Base-by-base conservation (phyloP, 2,888 invertebrate species). In the Tenthredo mesomela region DNA sequence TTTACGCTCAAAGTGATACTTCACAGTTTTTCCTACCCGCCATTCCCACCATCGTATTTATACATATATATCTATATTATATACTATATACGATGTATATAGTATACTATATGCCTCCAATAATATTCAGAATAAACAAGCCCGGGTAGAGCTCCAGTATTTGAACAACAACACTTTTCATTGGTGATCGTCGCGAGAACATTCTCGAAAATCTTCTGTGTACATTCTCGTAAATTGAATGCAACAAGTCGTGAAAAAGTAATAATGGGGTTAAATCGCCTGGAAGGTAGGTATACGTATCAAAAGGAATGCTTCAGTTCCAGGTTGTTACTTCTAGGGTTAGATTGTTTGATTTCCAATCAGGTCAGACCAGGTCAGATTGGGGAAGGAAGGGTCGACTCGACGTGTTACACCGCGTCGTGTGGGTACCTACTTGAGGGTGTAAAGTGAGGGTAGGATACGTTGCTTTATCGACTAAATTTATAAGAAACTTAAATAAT, bases 231-330 rank as follows among this genome's bases (percentile, higher is more conserved):
- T 80, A 58, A 80, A 61, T 80, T 80, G 80, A 80, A 80, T 61
- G 80, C 80, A 80, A 80, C 80, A 80, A 80, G 80, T 80, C 80
- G 80, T 61, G 80, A 80, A 61, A 61, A 61, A 80, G 80, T 61
- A 80, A 80, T 80, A 80, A 80, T 80, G 25, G 80, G 80, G 61
- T 61, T 80, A 80, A 61, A 80, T 80, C 40, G 80, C 12, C 21
- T 15, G 80, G 61, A 80, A 80, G 80, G 67, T 65, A 65, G 15
- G 50, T 80, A 80, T 80, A 80, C 61, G 37, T 80, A 61, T 80
- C 61, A 37, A 80, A 80, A 80, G 40, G n/a, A 80, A 80, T 25
- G 80, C 15, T 61, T 61, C 80, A 40, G 80, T 80, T 80, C 80
- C 80, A 80, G 80, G 80, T 80, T 61, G 80, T 80, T 80, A 80